Conservation (phyloP, 2,888 invertebrate species). For the Drosophila infuscata region DNA sequence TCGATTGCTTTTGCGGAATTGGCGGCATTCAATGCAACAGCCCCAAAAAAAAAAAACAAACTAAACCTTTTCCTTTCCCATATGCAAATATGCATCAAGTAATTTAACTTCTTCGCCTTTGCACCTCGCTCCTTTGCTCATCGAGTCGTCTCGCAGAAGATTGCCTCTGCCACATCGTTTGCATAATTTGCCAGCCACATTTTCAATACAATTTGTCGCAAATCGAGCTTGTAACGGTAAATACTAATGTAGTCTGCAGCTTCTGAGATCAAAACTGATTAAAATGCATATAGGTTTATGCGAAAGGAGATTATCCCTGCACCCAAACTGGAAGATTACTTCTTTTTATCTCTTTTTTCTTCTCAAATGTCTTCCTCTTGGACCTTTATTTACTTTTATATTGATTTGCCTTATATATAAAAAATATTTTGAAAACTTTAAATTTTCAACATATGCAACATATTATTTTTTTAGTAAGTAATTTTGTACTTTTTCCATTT, state of each 20-base stretch:
- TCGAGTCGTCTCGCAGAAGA: neutral
- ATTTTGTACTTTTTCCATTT: neutral
- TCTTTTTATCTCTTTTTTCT: neutral
- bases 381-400: neutral
- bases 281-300: neutral
- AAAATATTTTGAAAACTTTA: neutral
- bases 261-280: neutral
- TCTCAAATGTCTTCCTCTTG: neutral
- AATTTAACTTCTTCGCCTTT: conserved; percentile 45
- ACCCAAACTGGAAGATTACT: neutral
- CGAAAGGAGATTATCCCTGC: neutral
- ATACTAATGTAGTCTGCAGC: neutral
- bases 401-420: neutral
- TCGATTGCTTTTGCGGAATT: conserved; percentile 63
- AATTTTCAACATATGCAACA: too few species aligned
- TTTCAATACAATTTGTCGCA: conserved; percentile 21
- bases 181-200: conserved; percentile 48
- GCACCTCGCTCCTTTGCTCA: neutral
- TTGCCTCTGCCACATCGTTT: conserved; percentile 51
- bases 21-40: conserved; percentile 59
- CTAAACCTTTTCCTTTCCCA: conserved; percentile 22
- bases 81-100: conserved; percentile 65
- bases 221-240: conserved; percentile 45
- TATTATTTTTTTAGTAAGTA: too few species aligned
- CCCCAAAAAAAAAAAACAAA: neutral